Percentiles rank a stretch among this genome's conserved stretches.
These are phyloP conservation scores for Micromesistius poutassou DNA, from an alignment of 2,797 vertebrate species.

Conservation along the genomic window DNA sequence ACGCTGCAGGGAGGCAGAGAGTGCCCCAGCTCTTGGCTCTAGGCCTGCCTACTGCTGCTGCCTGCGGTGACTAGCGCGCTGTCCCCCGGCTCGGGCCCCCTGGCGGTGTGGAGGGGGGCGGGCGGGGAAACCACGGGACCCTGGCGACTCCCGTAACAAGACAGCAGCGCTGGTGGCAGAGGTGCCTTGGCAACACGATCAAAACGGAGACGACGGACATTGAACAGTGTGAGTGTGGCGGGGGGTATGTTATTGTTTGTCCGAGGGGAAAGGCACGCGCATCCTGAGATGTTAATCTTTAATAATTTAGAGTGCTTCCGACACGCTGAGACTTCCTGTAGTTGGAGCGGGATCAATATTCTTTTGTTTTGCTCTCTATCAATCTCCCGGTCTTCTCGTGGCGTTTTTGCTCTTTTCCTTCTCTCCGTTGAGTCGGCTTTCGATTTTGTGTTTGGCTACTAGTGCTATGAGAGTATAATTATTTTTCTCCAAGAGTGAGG, in stretches of 20 bases:
- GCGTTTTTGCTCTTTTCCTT: conserved; percentile 15
- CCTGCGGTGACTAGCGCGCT: no score
- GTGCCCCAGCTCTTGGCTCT: no score
- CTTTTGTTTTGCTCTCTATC: conserved; percentile 19
- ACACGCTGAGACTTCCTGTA: conserved; percentile 53
- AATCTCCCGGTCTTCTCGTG: conserved; percentile 13
- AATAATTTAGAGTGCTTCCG: conserved; percentile 58
- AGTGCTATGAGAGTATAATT: background rate
- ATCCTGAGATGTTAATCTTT: conserved; percentile 9
- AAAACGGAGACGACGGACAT: background rate
- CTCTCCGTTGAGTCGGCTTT: background rate
- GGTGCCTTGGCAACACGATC: background rate
- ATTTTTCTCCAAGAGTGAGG: background rate
- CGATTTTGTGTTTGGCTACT: background rate
- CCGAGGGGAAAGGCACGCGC: no score
- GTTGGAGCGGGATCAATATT: conserved; percentile 55
- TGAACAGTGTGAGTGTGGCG: background rate
- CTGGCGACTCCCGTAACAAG: background rate
- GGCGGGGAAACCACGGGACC: no score
- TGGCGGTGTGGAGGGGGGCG: no score
- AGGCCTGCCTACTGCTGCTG: no score
- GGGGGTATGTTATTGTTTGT: background rate
- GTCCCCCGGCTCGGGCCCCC: no score
- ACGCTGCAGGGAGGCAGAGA: no score
- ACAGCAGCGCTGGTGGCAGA: background rate